Percentiles rank a stretch among this genome's conserved stretches.
Evolutionary conservation across 2,797 vertebrate genomes (phyloP).

Genomic region (Alca torda): DNA sequence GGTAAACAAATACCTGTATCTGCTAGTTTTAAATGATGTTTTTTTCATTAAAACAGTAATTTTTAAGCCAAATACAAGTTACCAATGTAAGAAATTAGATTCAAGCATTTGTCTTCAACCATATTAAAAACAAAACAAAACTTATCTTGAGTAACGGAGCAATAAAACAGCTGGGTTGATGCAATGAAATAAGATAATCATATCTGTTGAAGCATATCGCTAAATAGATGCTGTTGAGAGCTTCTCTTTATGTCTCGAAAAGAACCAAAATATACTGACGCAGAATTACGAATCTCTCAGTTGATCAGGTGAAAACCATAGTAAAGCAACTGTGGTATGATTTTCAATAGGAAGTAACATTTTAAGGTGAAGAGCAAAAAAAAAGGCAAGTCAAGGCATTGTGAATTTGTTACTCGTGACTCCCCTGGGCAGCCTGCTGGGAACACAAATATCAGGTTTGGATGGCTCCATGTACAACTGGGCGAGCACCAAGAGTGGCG

Average conservation of each 20-base stretch:
- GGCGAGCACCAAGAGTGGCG: not conserved
- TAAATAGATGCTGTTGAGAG: not conserved
- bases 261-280: not conserved
- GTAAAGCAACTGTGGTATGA: not conserved
- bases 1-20: not conserved
- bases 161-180: not conserved
- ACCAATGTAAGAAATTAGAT: not conserved
- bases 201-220: not conserved
- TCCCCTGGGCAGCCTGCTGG: not conserved
- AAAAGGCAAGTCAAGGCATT: not conserved
- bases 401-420: not conserved
- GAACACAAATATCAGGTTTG: not conserved
- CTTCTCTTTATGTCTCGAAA: not conserved
- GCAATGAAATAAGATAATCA: not conserved
- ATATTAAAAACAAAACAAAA: not conserved
- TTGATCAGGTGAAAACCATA: fast-evolving
- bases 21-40: not conserved
- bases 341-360: not conserved
- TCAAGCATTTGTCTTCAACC: not conserved
- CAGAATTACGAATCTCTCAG: not conserved
- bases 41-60: not conserved
- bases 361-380: not conserved
- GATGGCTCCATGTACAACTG: not conserved
- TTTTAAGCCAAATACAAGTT: not conserved
- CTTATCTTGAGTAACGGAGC: not conserved